Evolutionary conservation across 1,140 invertebrate species (phyloP).

Genomic region (Vollenhovia emeryi): DNA sequence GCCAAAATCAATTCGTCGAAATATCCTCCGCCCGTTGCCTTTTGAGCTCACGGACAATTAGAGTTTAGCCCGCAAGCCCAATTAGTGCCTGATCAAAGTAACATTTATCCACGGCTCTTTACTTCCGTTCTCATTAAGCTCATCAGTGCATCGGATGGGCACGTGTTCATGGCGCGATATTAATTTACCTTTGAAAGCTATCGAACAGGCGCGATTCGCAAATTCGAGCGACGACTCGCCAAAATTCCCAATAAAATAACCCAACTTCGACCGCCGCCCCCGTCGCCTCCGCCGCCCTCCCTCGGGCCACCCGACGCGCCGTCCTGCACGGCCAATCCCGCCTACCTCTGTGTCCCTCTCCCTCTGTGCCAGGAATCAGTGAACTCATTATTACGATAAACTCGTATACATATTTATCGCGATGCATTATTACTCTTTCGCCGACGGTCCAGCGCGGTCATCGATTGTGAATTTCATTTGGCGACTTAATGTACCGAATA

Average conservation of each 20-base stretch:
- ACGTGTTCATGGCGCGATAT: slow-evolving; percentile 77
- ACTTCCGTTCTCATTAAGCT: slow-evolving; percentile 76
- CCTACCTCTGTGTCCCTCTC: slow-evolving; percentile 35
- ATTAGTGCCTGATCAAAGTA: slow-evolving; percentile 76
- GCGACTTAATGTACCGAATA: slow-evolving; percentile 84
- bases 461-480: slow-evolving; percentile 84
- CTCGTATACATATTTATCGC: slow-evolving; percentile 80
- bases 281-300: slow-evolving; percentile 15
- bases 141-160: slow-evolving; percentile 76
- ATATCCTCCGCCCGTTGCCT: slow-evolving; percentile 65
- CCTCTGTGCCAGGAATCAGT: slow-evolving; percentile 74
- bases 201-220: slow-evolving; percentile 75
- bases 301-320: slow-evolving; percentile 8
- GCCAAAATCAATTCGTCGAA: slow-evolving; percentile 70
- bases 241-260: slow-evolving; percentile 76
- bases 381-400: slow-evolving; percentile 83
- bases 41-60: slow-evolving; percentile 74
- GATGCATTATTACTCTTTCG: slow-evolving; percentile 80
- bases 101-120: slow-evolving; percentile 75
- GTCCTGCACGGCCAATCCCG: slow-evolving; percentile 43
- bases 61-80: slow-evolving; percentile 74
- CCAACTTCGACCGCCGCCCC: slow-evolving; percentile 62
- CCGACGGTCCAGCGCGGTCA: slow-evolving; percentile 77
- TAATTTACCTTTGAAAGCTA: slow-evolving; percentile 77
- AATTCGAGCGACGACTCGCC: slow-evolving; percentile 72